phyloP scores from a whole-genome alignment of 2,888 invertebrate species.

The Eilema sororculum region DNA sequence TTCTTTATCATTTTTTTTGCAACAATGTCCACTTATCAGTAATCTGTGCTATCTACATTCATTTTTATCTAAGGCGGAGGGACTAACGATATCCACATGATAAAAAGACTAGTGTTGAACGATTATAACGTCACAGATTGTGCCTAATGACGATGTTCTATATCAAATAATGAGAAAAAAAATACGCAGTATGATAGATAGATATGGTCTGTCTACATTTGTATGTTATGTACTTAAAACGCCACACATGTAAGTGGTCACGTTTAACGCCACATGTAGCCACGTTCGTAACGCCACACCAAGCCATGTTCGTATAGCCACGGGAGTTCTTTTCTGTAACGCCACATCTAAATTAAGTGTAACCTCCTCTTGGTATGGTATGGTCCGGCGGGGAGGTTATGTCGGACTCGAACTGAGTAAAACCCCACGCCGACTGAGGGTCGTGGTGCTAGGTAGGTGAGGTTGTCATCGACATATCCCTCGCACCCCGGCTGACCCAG shows the following conservation, averaged over 20 bases:
- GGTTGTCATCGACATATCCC: no score
- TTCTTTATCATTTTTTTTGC: neutral
- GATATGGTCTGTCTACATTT: neutral
- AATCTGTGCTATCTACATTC: constrained; percentile 3
- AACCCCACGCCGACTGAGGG: no score
- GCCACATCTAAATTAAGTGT: no score
- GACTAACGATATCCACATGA: constrained; percentile 12
- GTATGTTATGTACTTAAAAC: neutral
- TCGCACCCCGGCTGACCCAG: no score
- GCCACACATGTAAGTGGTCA: neutral
- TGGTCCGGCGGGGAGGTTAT: no score
- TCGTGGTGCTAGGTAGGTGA: no score
- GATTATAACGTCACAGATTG: constrained; percentile 1
- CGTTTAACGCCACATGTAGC: neutral
- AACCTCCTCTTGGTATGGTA: no score
- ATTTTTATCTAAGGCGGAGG: constrained; percentile 6
- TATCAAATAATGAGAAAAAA: neutral
- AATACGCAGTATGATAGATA: neutral
- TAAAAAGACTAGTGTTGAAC: constrained; percentile 5
- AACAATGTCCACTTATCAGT: constrained; percentile 18
- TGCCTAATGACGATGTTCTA: neutral
- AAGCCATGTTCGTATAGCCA: neutral
- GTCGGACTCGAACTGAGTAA: no score
- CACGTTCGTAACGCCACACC: neutral
- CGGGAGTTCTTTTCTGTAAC: neutral